phyloP scores from a whole-genome alignment of 2,888 invertebrate genomes.

The Polydrusus tereticollis region DNA sequence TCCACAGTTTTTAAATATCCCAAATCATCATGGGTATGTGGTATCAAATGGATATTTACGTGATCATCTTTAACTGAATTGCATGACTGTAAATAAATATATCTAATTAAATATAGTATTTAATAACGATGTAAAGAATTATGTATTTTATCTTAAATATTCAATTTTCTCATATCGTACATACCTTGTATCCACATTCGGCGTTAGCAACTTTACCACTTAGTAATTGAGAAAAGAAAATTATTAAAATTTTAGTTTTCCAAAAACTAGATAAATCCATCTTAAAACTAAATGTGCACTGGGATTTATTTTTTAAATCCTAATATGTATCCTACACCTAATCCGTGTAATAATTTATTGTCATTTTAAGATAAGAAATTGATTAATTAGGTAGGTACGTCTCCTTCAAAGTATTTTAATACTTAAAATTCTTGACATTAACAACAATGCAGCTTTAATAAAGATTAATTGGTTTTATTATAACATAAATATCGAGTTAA shows the following conservation, averaged over 20 bases:
- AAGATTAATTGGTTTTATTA: too few relatives aligned
- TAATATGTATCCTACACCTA: not conserved
- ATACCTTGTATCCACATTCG: conserved; percentile 7
- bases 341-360: not conserved
- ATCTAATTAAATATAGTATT: not conserved
- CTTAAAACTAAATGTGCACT: not conserved
- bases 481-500: too few relatives aligned
- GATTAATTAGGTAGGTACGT: too few relatives aligned
- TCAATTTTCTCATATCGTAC: not conserved
- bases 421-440: too few relatives aligned
- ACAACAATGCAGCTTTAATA: too few relatives aligned
- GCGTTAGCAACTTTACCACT: not conserved
- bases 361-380: not conserved
- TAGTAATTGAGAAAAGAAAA: not conserved
- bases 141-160: not conserved
- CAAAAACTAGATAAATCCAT: not conserved
- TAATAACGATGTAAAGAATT: not conserved
- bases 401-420: too few relatives aligned
- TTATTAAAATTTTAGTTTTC: not conserved
- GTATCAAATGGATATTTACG: conserved; percentile 84
- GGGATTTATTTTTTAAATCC: not conserved
- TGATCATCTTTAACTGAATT: conserved; percentile 70
- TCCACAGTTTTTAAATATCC: conserved; percentile 90
- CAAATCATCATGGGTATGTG: conserved; percentile 88
- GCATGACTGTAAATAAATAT: conserved; percentile 64